phyloP scores from a whole-genome alignment of 2,113 vertebrate genomes.

The Peucedramus taeniatus region DNA sequence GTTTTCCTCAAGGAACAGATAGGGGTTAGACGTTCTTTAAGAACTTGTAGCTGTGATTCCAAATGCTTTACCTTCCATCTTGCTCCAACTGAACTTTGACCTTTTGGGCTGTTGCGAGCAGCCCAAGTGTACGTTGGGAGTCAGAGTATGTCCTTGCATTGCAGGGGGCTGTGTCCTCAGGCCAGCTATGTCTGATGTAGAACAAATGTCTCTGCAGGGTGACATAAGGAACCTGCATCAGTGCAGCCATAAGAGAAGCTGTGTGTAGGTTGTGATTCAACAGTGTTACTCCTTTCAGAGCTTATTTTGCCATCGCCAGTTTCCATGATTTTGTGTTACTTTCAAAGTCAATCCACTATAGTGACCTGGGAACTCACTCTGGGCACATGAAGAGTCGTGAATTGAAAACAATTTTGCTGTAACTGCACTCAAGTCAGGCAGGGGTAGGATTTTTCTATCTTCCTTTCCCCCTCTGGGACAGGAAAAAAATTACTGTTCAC shows the following conservation, averaged over 20 bases:
- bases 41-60: background rate
- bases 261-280: background rate
- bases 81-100: background rate
- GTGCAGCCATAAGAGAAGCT: background rate
- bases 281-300: background rate
- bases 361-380: background rate
- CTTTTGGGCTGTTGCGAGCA: background rate
- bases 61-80: background rate
- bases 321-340: background rate
- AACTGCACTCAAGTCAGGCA: background rate
- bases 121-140: background rate
- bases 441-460: background rate
- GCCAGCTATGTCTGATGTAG: background rate
- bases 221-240: background rate
- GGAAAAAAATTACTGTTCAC: background rate
- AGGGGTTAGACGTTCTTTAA: background rate
- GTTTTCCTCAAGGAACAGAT: background rate
- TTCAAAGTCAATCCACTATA: background rate
- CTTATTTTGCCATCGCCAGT: background rate
- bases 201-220: background rate
- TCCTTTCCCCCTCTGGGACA: background rate
- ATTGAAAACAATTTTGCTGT: background rate
- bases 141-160: rapidly evolving
- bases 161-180: background rate
- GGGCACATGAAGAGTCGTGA: background rate